Evolutionary conservation across 1,140 invertebrate genomes (phyloP).

Genomic region (Trissolcus basalis): DNA sequence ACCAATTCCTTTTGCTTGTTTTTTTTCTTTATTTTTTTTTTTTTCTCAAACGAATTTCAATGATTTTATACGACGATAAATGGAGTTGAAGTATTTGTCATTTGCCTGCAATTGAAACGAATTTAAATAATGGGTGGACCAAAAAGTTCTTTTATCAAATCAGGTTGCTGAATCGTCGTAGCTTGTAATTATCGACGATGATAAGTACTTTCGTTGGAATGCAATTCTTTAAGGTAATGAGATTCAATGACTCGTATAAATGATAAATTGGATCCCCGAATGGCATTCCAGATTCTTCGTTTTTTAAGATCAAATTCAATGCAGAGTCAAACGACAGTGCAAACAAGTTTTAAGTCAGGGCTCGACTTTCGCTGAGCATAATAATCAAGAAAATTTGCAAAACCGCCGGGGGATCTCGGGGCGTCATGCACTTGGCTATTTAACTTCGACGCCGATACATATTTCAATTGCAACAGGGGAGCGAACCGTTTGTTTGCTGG

Average conservation of each 20-base stretch:
- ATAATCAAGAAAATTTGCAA: slow-evolving; percentile 46
- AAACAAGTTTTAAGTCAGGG: slow-evolving; percentile 15
- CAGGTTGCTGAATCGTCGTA: slow-evolving; percentile 31
- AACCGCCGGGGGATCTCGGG: slow-evolving; percentile 63
- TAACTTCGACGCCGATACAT: slow-evolving; percentile 70
- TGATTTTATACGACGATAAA: too few species aligned
- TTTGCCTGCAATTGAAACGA: too few species aligned
- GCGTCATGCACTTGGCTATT: slow-evolving; percentile 67
- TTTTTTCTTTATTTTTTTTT: slow-evolving; percentile 12
- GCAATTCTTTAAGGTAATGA: slow-evolving; percentile 52
- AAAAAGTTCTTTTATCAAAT: not conserved
- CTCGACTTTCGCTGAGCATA: too few species aligned
- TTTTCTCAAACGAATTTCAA: not conserved
- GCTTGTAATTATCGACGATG: slow-evolving; percentile 63
- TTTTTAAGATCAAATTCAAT: slow-evolving; percentile 23
- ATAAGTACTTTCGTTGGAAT: slow-evolving; percentile 63
- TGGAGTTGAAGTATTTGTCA: too few species aligned
- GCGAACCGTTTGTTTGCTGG: slow-evolving; percentile 64
- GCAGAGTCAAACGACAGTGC: slow-evolving; percentile 24
- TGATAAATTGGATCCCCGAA: slow-evolving; percentile 18
- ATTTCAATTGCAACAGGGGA: slow-evolving; percentile 68
- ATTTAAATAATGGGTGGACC: too few species aligned
- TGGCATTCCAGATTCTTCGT: not conserved
- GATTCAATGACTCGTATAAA: slow-evolving; percentile 54
- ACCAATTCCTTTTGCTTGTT: slow-evolving; percentile 17